These are phyloP conservation scores for Lamproptera curius DNA, from an alignment of 2,888 invertebrate species.

Conservation along the genomic window DNA sequence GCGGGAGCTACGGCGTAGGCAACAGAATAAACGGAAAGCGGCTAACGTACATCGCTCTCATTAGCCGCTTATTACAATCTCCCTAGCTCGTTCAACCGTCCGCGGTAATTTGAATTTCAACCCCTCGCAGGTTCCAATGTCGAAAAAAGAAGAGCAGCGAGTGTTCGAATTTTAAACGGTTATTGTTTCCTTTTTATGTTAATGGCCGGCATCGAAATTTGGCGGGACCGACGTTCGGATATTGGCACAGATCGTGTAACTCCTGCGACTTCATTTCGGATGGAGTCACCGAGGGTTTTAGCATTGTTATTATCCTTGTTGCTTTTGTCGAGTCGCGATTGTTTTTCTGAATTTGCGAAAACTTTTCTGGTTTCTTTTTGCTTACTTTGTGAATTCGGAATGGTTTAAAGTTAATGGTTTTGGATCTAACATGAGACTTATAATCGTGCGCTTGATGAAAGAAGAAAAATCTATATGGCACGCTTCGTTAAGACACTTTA, in stretches of 20 bases:
- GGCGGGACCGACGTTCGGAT: constrained; percentile 52
- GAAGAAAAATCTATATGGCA: constrained; percentile 55
- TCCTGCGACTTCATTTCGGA: constrained; percentile 51
- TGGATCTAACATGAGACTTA: no score
- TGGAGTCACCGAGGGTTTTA: constrained; percentile 57
- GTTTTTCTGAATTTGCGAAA: constrained; percentile 46
- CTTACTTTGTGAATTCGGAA: not conserved
- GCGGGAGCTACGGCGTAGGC: constrained; percentile 28
- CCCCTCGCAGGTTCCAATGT: constrained; percentile 66
- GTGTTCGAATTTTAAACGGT: constrained; percentile 72
- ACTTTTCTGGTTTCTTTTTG: constrained; percentile 22
- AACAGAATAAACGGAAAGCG: constrained; percentile 49
- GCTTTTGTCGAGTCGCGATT: constrained; percentile 50
- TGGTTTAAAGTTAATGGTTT: constrained; percentile 23
- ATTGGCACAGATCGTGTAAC: constrained; percentile 57
- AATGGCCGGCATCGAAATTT: constrained; percentile 70
- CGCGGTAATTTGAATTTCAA: constrained; percentile 69
- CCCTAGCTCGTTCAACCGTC: constrained; percentile 41
- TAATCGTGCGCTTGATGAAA: constrained; percentile 47
- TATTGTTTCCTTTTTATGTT: constrained; percentile 76
- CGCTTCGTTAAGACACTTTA: constrained; percentile 67
- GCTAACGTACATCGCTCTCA: constrained; percentile 58
- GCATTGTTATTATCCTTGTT: constrained; percentile 59
- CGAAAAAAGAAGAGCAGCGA: constrained; percentile 62
- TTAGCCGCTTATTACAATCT: constrained; percentile 68